These are phyloP conservation scores for Falco berigora DNA, from an alignment of 2,797 vertebrate genomes.

Conservation along the genomic window DNA sequence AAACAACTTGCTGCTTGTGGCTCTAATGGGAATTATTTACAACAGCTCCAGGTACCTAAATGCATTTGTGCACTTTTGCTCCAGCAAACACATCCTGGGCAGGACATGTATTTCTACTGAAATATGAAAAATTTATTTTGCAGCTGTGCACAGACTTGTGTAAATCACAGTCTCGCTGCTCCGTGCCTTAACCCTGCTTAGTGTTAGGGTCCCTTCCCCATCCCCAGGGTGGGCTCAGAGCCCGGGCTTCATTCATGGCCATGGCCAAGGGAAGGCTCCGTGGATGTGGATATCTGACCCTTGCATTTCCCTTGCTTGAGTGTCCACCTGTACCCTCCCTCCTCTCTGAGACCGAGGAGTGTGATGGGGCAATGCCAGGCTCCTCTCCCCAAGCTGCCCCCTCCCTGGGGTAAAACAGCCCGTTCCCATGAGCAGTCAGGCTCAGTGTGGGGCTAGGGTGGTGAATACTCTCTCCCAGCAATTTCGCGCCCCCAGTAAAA, in stretches of 20 bases:
- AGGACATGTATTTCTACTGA: not conserved
- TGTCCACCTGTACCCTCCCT: not conserved
- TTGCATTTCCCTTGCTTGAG: accelerated
- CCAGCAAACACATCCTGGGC: accelerated
- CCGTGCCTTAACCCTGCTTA: not conserved
- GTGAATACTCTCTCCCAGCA: accelerated
- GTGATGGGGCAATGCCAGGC: not conserved
- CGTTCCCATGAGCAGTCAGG: not conserved
- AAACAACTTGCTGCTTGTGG: not conserved
- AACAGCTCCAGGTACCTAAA: not conserved
- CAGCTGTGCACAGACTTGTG: not conserved
- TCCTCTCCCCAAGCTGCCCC: not conserved
- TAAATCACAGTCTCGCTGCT: not conserved
- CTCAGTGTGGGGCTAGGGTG: not conserved
- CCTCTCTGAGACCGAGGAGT: not conserved
- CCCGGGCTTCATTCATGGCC: accelerated
- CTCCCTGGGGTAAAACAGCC: not conserved
- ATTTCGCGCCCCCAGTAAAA: not conserved
- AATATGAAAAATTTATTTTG: not conserved
- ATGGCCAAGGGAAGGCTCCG: accelerated
- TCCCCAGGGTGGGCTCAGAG: not conserved
- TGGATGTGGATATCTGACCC: not conserved
- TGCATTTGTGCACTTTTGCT: not conserved
- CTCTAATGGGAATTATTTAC: not conserved
- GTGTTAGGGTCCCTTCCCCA: not conserved